Evolutionary conservation across 2,797 vertebrate species (phyloP).

Genomic region (Alosa sapidissima): DNA sequence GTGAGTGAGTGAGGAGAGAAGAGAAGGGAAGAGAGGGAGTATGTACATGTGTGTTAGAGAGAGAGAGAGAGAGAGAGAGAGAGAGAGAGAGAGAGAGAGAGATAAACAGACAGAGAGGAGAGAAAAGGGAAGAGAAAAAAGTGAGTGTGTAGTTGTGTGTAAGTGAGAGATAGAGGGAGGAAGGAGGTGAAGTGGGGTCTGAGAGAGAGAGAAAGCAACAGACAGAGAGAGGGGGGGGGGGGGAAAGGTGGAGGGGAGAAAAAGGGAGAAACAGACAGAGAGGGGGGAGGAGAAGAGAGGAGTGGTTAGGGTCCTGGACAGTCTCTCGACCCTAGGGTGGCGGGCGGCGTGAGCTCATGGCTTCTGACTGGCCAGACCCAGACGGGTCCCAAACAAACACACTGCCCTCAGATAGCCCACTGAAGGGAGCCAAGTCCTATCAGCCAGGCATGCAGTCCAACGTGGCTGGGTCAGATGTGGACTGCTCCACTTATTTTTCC

Average conservation of each 20-base stretch:
- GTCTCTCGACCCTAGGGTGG: constrained; percentile 27
- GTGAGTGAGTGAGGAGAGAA: neutral
- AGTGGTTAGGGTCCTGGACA: constrained; percentile 33
- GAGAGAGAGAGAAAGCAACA: no score
- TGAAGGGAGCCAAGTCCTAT: constrained; percentile 40
- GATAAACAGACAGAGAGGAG: neutral
- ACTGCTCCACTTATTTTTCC: neutral
- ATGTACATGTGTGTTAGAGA: neutral
- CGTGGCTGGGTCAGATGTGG: neutral
- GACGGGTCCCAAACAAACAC: constrained; percentile 52
- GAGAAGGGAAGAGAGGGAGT: neutral
- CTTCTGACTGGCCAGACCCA: constrained; percentile 32
- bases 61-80: neutral
- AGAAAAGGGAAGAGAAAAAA: neutral
- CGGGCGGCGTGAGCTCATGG: constrained; percentile 43
- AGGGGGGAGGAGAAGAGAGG: neutral
- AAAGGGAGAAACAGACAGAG: no score
- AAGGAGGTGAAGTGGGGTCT: no score
- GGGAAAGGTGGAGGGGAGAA: neutral
- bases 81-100: neutral
- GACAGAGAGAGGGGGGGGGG: no score
- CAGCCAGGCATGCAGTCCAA: constrained; percentile 42
- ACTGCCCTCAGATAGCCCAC: constrained; percentile 12
- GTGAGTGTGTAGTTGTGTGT: no score
- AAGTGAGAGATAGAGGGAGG: no score